These are phyloP conservation scores for Numida meleagris DNA, from an alignment of 2,113 vertebrate species.

Conservation along the genomic window DNA sequence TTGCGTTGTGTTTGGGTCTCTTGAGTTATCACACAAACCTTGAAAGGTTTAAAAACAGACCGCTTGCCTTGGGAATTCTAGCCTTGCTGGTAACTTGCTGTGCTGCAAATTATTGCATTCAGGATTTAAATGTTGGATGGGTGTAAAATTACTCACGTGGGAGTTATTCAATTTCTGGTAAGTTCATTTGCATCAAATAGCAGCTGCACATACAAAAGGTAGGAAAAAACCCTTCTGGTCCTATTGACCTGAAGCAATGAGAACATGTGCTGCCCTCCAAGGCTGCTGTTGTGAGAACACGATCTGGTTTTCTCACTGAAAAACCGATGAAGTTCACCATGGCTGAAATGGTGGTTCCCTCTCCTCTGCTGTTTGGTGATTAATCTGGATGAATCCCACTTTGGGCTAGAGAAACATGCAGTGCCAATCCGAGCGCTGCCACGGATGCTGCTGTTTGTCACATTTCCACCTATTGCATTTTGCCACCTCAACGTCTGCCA, in stretches of 20 bases:
- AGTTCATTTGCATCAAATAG: slow-evolving; percentile 55
- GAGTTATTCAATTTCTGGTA: slow-evolving; percentile 42
- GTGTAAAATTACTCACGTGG: slow-evolving; percentile 39
- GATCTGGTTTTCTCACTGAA: not conserved
- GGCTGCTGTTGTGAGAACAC: not conserved
- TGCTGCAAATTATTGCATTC: slow-evolving; percentile 43
- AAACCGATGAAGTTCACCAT: not conserved
- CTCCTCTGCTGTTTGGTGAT: not conserved
- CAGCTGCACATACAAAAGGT: not conserved
- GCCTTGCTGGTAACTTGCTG: not conserved
- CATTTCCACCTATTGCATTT: not conserved
- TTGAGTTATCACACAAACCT: not conserved
- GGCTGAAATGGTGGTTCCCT: not conserved
- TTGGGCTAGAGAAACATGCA: not conserved
- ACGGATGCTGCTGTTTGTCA: not conserved
- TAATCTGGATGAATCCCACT: not conserved
- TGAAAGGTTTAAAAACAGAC: slow-evolving; percentile 41
- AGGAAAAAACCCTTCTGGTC: slow-evolving; percentile 21
- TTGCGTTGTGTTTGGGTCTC: not conserved
- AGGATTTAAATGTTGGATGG: slow-evolving; percentile 52
- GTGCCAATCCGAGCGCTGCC: not conserved
- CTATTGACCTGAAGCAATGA: not conserved
- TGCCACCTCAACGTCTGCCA: rapidly evolving
- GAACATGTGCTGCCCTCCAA: not conserved
- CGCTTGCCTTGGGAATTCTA: slow-evolving; percentile 2